Evolutionary conservation across 2,797 vertebrate genomes (phyloP).

Genomic region (Dipus sagitta): DNA sequence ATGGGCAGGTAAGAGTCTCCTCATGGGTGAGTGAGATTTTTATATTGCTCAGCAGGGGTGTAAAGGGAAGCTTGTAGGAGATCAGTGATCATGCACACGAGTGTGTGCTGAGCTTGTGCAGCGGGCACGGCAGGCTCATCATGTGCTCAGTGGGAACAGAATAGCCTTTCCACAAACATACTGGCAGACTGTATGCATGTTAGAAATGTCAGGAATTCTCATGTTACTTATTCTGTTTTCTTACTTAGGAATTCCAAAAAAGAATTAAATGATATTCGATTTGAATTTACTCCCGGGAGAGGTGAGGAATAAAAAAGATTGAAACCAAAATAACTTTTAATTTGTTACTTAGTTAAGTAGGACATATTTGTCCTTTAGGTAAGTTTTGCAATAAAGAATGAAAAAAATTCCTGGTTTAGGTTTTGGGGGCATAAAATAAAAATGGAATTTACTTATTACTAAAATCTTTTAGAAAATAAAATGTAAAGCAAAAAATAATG

Average conservation of each 20-base stretch:
- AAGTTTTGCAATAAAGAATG: conserved; percentile 39
- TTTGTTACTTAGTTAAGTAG: conserved; percentile 27
- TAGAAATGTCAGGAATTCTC: conserved; percentile 20
- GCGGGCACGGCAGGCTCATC: background rate
- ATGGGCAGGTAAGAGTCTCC: background rate
- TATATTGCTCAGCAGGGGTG: background rate
- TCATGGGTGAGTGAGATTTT: background rate
- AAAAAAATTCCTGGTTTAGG: background rate
- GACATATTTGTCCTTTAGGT: conserved; percentile 33
- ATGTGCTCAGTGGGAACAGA: background rate
- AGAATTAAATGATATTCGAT: conserved; percentile 98
- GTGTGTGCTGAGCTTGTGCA: background rate
- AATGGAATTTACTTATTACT: background rate
- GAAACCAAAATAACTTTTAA: background rate
- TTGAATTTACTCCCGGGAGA: conserved; percentile 98
- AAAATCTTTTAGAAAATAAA: background rate
- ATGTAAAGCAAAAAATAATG: background rate
- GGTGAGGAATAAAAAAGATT: conserved; percentile 87
- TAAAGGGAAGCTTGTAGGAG: too few relatives aligned
- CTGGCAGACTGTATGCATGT: background rate
- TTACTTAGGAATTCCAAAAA: conserved; percentile 96
- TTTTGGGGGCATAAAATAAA: conserved; percentile 44
- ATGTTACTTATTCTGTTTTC: conserved; percentile 61
- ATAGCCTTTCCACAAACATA: background rate
- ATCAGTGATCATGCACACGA: background rate